phyloP scores from a whole-genome alignment of 2,797 vertebrate genomes.

The Sebastes alutus region DNA sequence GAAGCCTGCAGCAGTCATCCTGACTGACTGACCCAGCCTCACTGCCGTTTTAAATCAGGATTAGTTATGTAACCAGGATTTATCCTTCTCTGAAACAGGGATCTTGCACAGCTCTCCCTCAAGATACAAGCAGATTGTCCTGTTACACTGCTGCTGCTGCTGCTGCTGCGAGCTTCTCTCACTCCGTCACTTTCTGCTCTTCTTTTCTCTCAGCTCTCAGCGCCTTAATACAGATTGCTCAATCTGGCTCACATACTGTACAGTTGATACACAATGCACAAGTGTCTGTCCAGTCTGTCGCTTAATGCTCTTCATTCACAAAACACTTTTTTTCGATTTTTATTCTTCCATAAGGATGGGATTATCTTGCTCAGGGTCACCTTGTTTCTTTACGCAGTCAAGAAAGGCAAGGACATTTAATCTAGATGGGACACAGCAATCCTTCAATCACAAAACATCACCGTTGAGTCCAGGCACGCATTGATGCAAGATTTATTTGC shows the following conservation, averaged over 20 bases:
- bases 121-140: conserved; percentile 47
- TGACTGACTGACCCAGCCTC: conserved; percentile 39
- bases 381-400: not conserved
- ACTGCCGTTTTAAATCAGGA: conserved; percentile 61
- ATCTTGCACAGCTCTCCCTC: conserved; percentile 43
- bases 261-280: not conserved
- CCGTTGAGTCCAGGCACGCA: not conserved
- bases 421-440: not conserved
- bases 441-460: not conserved
- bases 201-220: not conserved
- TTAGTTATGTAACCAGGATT: conserved; percentile 72
- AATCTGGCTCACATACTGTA: not conserved
- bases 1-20: conserved; percentile 28
- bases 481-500: not conserved
- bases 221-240: not conserved
- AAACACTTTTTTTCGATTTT: not conserved
- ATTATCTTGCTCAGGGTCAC: not conserved
- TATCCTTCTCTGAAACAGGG: conserved; percentile 51
- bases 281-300: not conserved
- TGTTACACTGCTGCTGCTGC: not conserved
- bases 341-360: not conserved
- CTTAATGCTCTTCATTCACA: not conserved
- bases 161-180: not conserved
- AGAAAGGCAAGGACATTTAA: not conserved
- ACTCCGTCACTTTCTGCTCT: not conserved